Percentiles rank a stretch among this genome's conserved stretches.
phyloP scores from a whole-genome alignment of 2,888 invertebrate genomes.

The Nemoura dubitans region DNA sequence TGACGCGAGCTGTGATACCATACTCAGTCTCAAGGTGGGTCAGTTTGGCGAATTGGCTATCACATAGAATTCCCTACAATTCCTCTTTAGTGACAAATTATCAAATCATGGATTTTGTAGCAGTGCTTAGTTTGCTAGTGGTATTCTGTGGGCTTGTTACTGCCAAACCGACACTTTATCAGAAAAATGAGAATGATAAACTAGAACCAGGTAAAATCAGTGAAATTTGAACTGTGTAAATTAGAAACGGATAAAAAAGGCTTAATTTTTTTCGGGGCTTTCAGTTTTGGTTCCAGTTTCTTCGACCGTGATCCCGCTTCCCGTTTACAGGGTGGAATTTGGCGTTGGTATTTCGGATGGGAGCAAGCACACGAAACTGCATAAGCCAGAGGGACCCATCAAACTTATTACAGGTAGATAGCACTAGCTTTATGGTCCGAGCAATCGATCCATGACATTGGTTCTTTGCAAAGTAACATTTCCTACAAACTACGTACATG shows the following conservation, averaged over 20 bases:
- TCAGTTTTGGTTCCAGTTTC: constrained; percentile 72
- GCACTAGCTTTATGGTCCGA: too few relatives aligned
- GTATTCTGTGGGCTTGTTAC: background rate
- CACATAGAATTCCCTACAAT: background rate
- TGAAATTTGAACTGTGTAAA: constrained; percentile 22
- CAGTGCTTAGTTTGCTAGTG: background rate
- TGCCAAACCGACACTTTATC: constrained; percentile 61
- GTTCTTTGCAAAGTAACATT: background rate
- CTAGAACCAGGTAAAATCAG: constrained; percentile 61
- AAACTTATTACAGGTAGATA: constrained; percentile 47
- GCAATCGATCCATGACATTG: too few relatives aligned
- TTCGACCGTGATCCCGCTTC: constrained; percentile 72
- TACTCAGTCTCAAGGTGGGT: background rate
- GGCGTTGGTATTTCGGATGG: constrained; percentile 62
- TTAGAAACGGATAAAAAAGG: background rate
- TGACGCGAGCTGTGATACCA: background rate
- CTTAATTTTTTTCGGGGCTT: constrained; percentile 38
- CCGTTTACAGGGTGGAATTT: constrained; percentile 69
- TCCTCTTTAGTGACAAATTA: background rate
- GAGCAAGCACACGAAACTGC: constrained; percentile 52
- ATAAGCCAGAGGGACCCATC: constrained; percentile 40
- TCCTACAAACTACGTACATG: too few relatives aligned
- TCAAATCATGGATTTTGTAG: background rate
- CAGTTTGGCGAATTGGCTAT: background rate
- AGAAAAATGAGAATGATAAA: constrained; percentile 63